Conservation (phyloP, 2,113 vertebrate species). For the Chlamydotis undulata region DNA sequence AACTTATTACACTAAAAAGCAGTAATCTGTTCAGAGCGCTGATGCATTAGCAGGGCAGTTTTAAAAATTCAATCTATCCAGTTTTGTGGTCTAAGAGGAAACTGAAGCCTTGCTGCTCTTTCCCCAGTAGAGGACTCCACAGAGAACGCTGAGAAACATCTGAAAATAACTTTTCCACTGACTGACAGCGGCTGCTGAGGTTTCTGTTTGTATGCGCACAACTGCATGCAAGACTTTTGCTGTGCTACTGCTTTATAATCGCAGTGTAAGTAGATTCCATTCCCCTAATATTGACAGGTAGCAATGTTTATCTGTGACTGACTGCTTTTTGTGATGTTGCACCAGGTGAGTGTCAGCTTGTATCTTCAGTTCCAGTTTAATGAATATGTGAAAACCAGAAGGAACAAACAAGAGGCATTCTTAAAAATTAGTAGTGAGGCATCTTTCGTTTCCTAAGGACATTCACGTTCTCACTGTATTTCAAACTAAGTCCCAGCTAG, state of each 20-base stretch:
- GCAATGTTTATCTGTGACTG: background rate
- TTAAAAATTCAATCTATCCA: background rate
- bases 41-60: background rate
- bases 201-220: background rate
- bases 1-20: background rate
- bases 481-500: too few relatives aligned
- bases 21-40: accelerated
- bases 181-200: accelerated
- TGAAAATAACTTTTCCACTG: background rate
- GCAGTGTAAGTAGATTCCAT: background rate
- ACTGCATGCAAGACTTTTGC: background rate
- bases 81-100: background rate
- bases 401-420: background rate
- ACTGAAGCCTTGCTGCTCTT: background rate
- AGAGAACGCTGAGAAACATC: background rate
- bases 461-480: too few relatives aligned
- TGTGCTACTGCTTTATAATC: background rate
- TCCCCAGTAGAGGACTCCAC: background rate
- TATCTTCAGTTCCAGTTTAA: background rate
- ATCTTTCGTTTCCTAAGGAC: background rate
- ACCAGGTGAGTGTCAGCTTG: background rate
- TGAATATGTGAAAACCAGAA: background rate
- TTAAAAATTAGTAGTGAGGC: background rate
- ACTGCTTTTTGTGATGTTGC: background rate
- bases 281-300: background rate